A percentile compares a stretch with the other conserved stretches of the same genome.
phyloP scores from a whole-genome alignment of 2,113 vertebrate genomes.

The Cricetomys ansorgei region DNA sequence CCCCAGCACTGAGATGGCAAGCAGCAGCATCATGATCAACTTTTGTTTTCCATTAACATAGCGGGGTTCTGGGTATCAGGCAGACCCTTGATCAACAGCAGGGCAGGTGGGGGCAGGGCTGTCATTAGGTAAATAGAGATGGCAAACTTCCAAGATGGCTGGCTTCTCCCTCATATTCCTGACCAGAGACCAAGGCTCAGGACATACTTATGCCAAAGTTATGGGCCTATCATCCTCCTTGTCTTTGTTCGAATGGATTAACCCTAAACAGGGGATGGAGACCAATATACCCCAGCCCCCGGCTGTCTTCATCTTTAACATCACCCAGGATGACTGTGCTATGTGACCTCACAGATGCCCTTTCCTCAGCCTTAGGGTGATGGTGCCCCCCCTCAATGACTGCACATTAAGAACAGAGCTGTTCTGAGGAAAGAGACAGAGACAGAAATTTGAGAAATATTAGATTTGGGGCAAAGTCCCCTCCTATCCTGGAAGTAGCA shows the following conservation, averaged over 20 bases:
- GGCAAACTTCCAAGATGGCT: not conserved
- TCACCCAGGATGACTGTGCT: not conserved
- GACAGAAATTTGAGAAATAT: not conserved
- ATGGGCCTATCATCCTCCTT: not conserved
- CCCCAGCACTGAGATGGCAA: not conserved
- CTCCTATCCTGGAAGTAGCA: too few species aligned
- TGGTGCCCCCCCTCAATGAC: not conserved
- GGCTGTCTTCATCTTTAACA: not conserved
- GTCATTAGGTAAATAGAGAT: not conserved
- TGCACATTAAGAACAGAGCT: not conserved
- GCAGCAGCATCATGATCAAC: not conserved
- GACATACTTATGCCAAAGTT: not conserved
- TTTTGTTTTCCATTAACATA: not conserved
- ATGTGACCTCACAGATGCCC: not conserved
- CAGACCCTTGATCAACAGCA: not conserved
- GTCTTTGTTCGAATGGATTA: not conserved
- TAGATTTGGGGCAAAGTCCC: not conserved
- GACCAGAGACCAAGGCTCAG: not conserved
- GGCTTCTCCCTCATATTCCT: not conserved
- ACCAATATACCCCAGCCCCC: too few species aligned
- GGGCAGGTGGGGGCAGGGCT: not conserved
- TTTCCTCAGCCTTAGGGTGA: not conserved
- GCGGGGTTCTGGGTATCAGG: not conserved
- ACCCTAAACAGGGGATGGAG: not conserved
- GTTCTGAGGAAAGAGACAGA: not conserved